These are phyloP conservation scores for Strigamia transsilvanica DNA, from an alignment of 2,888 invertebrate genomes.

Conservation along the genomic window DNA sequence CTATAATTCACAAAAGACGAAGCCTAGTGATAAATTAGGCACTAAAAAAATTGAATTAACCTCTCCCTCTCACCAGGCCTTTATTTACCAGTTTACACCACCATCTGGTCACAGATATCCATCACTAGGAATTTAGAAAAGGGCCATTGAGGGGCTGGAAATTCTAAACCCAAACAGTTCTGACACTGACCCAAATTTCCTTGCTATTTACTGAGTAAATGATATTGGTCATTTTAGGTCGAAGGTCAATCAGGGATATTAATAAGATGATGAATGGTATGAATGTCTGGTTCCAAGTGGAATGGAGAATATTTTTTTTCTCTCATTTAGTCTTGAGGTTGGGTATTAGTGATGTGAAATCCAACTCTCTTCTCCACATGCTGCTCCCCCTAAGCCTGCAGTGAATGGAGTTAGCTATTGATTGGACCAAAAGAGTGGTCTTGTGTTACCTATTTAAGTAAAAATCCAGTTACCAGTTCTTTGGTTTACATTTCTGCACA, in stretches of 20 bases:
- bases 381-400: no score
- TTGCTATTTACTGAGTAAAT: neutral
- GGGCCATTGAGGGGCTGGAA: neutral
- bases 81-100: neutral
- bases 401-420: neutral
- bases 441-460: neutral
- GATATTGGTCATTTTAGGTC: neutral
- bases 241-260: neutral
- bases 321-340: neutral
- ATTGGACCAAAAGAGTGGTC: neutral
- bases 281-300: neutral
- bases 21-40: constrained; percentile 1
- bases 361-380: neutral
- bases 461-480: neutral
- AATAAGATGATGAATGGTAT: no score
- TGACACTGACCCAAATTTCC: neutral
- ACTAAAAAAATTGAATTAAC: neutral
- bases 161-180: neutral
- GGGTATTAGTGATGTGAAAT: neutral
- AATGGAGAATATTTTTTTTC: neutral
- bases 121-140: neutral
- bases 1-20: neutral
- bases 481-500: no score
- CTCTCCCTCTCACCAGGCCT: neutral
- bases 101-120: neutral